A percentile compares a stretch with the other conserved stretches of the same genome.
These are phyloP conservation scores for Epinotia brunnichana DNA, from an alignment of 2,888 invertebrate species.

Conservation along the genomic window DNA sequence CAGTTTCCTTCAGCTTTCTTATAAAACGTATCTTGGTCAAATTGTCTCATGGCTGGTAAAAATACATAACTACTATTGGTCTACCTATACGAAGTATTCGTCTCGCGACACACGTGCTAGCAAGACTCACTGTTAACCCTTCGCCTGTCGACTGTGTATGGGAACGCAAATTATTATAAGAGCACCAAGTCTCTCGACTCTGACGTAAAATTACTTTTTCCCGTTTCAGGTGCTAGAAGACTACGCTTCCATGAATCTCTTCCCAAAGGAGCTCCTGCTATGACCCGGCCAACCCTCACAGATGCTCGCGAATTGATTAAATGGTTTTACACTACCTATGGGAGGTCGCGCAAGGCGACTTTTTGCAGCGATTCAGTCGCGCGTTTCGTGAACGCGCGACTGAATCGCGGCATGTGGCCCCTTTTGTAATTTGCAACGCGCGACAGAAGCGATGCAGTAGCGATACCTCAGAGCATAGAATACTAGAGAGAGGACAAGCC, in stretches of 20 bases:
- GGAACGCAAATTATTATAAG: background rate
- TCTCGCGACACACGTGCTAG: slow-evolving; percentile 25
- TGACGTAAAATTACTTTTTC: background rate
- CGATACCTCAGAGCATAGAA: too few relatives aligned
- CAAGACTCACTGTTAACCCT: slow-evolving; percentile 20
- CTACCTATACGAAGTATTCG: slow-evolving; percentile 1
- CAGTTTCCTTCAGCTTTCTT: too few relatives aligned
- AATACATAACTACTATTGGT: background rate
- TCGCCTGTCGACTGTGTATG: slow-evolving; percentile 32
- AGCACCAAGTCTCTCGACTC: background rate
- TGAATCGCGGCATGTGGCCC: too few relatives aligned
- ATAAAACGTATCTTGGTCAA: too few relatives aligned
- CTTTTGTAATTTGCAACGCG: too few relatives aligned
- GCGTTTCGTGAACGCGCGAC: too few relatives aligned
- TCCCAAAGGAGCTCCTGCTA: slow-evolving; percentile 88
- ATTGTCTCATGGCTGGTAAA: background rate
- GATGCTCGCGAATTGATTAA: too few relatives aligned
- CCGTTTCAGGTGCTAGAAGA: slow-evolving; percentile 88
- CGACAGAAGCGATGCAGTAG: too few relatives aligned
- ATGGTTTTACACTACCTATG: too few relatives aligned
- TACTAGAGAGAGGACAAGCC: too few relatives aligned
- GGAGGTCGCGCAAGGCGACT: too few relatives aligned
- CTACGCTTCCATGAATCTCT: slow-evolving; percentile 91
- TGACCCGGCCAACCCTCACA: slow-evolving; percentile 63
- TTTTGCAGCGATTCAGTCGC: too few relatives aligned